Percentiles rank a stretch among this genome's conserved stretches.
phyloP scores from a whole-genome alignment of 1,140 invertebrate genomes.

The Ectropis grisescens region DNA sequence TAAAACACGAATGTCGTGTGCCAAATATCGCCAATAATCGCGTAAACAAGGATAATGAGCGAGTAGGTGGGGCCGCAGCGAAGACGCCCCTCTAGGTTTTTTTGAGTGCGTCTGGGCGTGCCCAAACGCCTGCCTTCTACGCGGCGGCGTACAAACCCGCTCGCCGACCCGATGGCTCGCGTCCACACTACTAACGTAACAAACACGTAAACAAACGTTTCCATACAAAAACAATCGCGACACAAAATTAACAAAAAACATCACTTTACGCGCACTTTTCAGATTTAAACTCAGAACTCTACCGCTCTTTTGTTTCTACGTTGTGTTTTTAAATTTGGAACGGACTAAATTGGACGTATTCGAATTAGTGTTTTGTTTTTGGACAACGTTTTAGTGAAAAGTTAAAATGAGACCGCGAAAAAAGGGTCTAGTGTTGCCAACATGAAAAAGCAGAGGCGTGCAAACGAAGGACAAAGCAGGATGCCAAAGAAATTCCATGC shows the following conservation, averaged over 20 bases:
- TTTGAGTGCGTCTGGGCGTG: constrained; percentile 52
- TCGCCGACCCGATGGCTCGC: constrained; percentile 37
- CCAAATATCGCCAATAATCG: constrained; percentile 54
- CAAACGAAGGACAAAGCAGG: constrained; percentile 33
- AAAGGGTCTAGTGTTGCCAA: constrained; percentile 55
- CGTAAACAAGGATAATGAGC: constrained; percentile 59
- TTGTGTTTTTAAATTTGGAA: no score
- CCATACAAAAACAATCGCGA: constrained; percentile 11
- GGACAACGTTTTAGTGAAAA: constrained; percentile 20
- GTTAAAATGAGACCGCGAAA: constrained; percentile 43
- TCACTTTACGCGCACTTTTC: no score
- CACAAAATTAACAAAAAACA: neutral
- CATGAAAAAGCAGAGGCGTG: constrained; percentile 38
- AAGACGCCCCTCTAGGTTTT: constrained; percentile 53
- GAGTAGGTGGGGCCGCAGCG: constrained; percentile 51
- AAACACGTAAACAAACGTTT: constrained; percentile 41
- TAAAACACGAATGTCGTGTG: constrained; percentile 37
- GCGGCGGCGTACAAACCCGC: constrained; percentile 37
- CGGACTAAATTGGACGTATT: no score
- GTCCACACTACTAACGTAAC: constrained; percentile 20
- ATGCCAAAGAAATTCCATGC: constrained; percentile 38
- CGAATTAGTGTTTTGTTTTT: no score
- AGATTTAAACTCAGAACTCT: no score
- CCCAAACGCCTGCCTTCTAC: constrained; percentile 56
- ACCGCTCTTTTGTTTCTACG: no score